Conservation (phyloP, 2,888 invertebrate genomes). For the Ennomos erosarius region DNA sequence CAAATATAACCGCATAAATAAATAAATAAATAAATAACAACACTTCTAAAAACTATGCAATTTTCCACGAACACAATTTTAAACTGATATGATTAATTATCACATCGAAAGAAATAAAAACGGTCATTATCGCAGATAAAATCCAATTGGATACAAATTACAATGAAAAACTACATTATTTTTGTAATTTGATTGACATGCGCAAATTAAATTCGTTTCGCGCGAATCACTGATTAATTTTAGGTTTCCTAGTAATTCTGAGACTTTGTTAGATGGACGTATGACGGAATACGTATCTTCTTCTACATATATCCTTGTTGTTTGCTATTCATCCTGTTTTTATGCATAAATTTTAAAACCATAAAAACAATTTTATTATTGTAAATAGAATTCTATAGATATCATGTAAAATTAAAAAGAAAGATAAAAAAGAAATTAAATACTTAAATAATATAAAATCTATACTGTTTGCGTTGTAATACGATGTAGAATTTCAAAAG, state of each 20-base stretch:
- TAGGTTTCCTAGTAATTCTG: slow-evolving; percentile 21
- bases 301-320: too few species aligned
- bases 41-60: slow-evolving; percentile 23
- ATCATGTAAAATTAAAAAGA: too few species aligned
- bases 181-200: slow-evolving; percentile 25
- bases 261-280: slow-evolving; percentile 15
- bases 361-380: too few species aligned
- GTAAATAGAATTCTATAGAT: too few species aligned
- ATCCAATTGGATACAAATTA: slow-evolving; percentile 7
- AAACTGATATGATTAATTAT: slow-evolving; percentile 51
- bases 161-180: slow-evolving; percentile 8
- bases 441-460: too few species aligned
- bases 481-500: too few species aligned
- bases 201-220: slow-evolving; percentile 18
- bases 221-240: slow-evolving; percentile 18
- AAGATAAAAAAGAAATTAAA: too few species aligned
- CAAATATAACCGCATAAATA: not conserved
- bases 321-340: too few species aligned
- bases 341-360: too few species aligned
- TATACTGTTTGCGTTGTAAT: too few species aligned
- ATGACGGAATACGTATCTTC: slow-evolving; percentile 11
- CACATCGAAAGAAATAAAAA: slow-evolving; percentile 45
- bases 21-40: too few species aligned
- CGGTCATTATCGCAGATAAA: slow-evolving; percentile 45
- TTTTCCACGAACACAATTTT: slow-evolving; percentile 43